Conservation (phyloP, 2,888 invertebrate species). For the Cephus runcator region DNA sequence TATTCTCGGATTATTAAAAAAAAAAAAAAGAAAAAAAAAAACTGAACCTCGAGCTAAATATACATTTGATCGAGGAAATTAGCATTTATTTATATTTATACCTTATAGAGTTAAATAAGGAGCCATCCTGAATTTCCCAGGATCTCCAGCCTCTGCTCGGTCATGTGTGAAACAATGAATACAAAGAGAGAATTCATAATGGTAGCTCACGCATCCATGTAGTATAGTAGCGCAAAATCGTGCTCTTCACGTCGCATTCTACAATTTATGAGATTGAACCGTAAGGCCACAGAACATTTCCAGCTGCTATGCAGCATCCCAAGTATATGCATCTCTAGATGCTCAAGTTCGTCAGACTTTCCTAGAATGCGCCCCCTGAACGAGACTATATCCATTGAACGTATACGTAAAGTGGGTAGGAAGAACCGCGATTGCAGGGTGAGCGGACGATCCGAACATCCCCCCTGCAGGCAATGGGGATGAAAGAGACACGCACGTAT, state of each 20-base stretch:
- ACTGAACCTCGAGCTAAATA: not conserved
- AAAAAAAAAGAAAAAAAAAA: not conserved
- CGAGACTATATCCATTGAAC: not conserved
- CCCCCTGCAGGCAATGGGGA: constrained; percentile 32
- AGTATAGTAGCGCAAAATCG: constrained; percentile 45
- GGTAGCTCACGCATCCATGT: constrained; percentile 34
- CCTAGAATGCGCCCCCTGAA: not conserved
- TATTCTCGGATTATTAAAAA: not conserved
- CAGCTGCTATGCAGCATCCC: not conserved
- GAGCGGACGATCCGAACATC: constrained; percentile 42
- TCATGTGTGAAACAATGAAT: not conserved
- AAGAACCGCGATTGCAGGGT: constrained; percentile 10
- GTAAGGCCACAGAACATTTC: not conserved
- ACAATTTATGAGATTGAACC: constrained; percentile 5
- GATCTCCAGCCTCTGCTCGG: not conserved
- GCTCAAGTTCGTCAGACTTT: not conserved
- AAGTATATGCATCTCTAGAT: not conserved
- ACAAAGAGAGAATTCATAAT: not conserved
- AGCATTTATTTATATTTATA: not conserved
- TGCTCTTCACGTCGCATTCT: constrained; percentile 12
- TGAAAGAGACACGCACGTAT: constrained; percentile 43
- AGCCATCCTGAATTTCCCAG: not conserved
- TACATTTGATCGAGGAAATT: not conserved
- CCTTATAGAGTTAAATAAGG: not conserved
- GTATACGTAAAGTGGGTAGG: not conserved